Percentiles rank a stretch among this genome's conserved stretches.
Evolutionary conservation across 2,888 invertebrate species (phyloP).

Genomic region (Chydorus sphaericus): DNA sequence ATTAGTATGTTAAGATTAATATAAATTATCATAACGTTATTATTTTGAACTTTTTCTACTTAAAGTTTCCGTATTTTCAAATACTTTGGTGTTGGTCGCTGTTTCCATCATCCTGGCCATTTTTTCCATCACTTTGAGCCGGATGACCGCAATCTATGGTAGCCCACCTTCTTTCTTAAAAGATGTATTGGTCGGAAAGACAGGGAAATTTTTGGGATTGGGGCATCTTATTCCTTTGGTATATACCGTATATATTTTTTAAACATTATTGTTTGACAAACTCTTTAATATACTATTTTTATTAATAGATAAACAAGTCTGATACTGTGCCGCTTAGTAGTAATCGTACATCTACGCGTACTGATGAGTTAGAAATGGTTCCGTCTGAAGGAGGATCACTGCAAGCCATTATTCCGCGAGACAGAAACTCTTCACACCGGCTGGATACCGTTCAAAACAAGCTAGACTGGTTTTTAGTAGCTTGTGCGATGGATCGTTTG

Average conservation of each 20-base stretch:
- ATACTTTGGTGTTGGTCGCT: slow-evolving; percentile 35
- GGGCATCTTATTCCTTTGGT: slow-evolving; percentile 23
- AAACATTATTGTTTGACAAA: too few relatives aligned
- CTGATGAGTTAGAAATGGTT: too few relatives aligned
- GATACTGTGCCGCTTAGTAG: not conserved
- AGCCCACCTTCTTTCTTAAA: slow-evolving; percentile 39
- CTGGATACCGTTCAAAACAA: not conserved
- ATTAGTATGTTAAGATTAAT: slow-evolving; percentile 32
- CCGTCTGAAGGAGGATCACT: too few relatives aligned
- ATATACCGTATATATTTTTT: too few relatives aligned
- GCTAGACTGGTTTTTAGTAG: slow-evolving; percentile 44
- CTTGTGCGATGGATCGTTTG: slow-evolving; percentile 45
- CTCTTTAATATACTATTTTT: not conserved
- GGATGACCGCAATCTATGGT: slow-evolving; percentile 31
- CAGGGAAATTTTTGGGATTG: slow-evolving; percentile 23
- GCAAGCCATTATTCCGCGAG: too few relatives aligned
- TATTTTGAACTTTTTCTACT: too few relatives aligned
- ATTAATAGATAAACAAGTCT: not conserved
- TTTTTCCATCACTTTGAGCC: slow-evolving; percentile 37
- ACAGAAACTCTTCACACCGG: not conserved
- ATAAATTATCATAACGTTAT: not conserved
- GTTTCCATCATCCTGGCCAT: slow-evolving; percentile 39
- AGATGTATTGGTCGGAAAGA: slow-evolving; percentile 23
- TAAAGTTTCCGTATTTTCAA: slow-evolving; percentile 41
- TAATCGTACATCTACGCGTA: not conserved